Percentiles rank a stretch among this genome's conserved stretches.
phyloP scores from a whole-genome alignment of 2,113 vertebrate genomes.

The Rhombomys opimus region DNA sequence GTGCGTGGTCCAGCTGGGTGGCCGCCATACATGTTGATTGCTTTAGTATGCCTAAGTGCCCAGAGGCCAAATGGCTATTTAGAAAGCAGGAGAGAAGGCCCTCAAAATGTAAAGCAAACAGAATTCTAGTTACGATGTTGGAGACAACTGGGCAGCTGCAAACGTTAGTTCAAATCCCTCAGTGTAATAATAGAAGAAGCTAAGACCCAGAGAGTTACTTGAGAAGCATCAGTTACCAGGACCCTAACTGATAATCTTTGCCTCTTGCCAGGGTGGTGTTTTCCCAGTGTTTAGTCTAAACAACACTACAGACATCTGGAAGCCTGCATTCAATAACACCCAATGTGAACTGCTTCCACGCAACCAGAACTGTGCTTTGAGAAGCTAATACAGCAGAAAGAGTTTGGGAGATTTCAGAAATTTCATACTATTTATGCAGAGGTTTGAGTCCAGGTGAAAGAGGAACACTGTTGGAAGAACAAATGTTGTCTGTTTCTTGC shows the following conservation, averaged over 20 bases:
- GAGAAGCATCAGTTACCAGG: neutral
- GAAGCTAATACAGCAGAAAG: slow-evolving; percentile 40
- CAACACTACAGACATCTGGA: slow-evolving; percentile 50
- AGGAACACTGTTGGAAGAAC: slow-evolving; percentile 35
- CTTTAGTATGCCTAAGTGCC: slow-evolving; percentile 49
- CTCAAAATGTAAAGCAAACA: slow-evolving; percentile 56
- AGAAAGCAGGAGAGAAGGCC: neutral
- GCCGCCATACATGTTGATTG: slow-evolving; percentile 23
- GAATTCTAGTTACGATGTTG: neutral
- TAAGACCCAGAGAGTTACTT: neutral
- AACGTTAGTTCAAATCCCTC: neutral
- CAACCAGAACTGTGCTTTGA: slow-evolving; percentile 47
- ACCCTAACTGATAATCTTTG: slow-evolving; percentile 7
- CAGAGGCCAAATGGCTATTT: slow-evolving; percentile 44
- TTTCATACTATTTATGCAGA: slow-evolving; percentile 47
- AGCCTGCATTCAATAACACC: neutral
- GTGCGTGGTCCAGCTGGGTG: neutral
- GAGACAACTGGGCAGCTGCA: neutral
- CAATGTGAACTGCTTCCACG: slow-evolving; percentile 26
- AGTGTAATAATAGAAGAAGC: neutral
- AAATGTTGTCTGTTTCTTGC: neutral
- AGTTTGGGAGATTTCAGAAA: slow-evolving; percentile 22
- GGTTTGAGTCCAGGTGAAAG: slow-evolving; percentile 41
- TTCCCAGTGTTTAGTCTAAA: slow-evolving; percentile 49
- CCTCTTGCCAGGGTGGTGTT: neutral